Evolutionary conservation across 2,797 vertebrate species (phyloP), one percentile per base, ranked within the genome.

Genomic region (Kryptolebias ocellatus): DNA sequence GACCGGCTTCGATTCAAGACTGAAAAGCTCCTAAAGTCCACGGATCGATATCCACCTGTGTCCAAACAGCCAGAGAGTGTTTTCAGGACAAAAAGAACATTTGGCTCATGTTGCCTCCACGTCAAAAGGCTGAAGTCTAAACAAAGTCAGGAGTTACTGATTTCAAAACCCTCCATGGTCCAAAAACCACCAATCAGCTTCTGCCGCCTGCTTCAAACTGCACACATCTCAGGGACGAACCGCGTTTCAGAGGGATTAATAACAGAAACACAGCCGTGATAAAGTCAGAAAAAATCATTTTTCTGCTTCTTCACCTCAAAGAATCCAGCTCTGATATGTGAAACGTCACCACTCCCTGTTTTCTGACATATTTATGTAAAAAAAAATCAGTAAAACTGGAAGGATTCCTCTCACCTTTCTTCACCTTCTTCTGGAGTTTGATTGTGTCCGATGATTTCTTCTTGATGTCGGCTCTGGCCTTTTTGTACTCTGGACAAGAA

Each of bases 361-460:
- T 39, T 9, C 20, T 24, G 20, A 24, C 20, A 24, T 24, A 24
- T 24, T 24, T 24, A 24, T 24, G 20, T 24, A 1, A 24, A 24
- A 24, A 24, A 24, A 24, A 24, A 24, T 24, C 20, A 16, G 18
- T 12, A 12, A 50, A 8, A 20, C 2, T 14, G 37, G 16, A 10
- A 1, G 46, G 16, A 1, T 27, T 2, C 4, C 28, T 70, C 79
- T 88, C 89, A 95, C 95, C 95, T 93, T 95, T 95, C 81, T 94
- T 95, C 49, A 95, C 93, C 73, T 95, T 95, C 92, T 95, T 95
- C 87, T 95, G 95, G 59, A 95, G 91, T 73, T 95, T 95, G 81
- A 95, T 91, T 5, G 95, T 95, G 87, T 95, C 95, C 0, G 95
- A 95, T 0, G 95, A 95, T 64, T 95, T 95, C 87, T 95, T 95